These are phyloP conservation scores for Theodoxus fluviatilis DNA, from an alignment of 2,888 invertebrate genomes.

Conservation along the genomic window DNA sequence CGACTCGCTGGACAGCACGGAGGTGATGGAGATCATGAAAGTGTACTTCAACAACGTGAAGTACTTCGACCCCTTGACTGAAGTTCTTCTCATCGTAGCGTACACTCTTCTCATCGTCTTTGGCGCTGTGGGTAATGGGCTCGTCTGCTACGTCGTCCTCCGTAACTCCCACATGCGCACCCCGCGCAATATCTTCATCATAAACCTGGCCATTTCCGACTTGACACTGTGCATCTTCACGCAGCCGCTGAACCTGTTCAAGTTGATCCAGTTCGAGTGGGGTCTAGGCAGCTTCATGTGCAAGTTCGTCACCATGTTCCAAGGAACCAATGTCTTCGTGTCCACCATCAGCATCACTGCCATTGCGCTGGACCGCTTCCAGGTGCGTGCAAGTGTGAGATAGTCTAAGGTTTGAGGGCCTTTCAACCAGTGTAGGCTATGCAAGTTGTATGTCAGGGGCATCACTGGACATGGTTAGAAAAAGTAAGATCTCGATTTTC, in stretches of 20 bases:
- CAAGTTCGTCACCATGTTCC: slow-evolving; percentile 84
- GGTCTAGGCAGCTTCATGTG: slow-evolving; percentile 84
- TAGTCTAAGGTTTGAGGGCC: too few relatives aligned
- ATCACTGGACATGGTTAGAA: too few relatives aligned
- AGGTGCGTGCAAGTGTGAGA: slow-evolving; percentile 71
- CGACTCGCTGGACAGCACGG: neutral
- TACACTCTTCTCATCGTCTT: slow-evolving; percentile 73
- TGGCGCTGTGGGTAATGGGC: slow-evolving; percentile 84
- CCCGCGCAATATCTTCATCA: slow-evolving; percentile 88
- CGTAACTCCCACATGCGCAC: slow-evolving; percentile 89
- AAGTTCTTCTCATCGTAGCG: slow-evolving; percentile 48
- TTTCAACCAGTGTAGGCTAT: too few relatives aligned
- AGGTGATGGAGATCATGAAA: slow-evolving; percentile 13
- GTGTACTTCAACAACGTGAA: slow-evolving; percentile 27
- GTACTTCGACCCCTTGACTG: slow-evolving; percentile 44
- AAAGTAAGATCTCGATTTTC: too few relatives aligned
- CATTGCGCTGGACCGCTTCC: slow-evolving; percentile 70
- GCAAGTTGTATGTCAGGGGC: too few relatives aligned
- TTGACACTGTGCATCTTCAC: slow-evolving; percentile 86
- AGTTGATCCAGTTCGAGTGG: slow-evolving; percentile 82
- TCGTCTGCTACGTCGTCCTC: slow-evolving; percentile 81
- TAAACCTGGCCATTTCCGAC: slow-evolving; percentile 83
- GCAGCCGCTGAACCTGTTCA: slow-evolving; percentile 87
- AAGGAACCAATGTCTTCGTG: slow-evolving; percentile 90
- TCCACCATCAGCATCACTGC: slow-evolving; percentile 93